Evolutionary conservation across 2,797 vertebrate species (phyloP).

Genomic region (Syngnathus rostellatus): DNA sequence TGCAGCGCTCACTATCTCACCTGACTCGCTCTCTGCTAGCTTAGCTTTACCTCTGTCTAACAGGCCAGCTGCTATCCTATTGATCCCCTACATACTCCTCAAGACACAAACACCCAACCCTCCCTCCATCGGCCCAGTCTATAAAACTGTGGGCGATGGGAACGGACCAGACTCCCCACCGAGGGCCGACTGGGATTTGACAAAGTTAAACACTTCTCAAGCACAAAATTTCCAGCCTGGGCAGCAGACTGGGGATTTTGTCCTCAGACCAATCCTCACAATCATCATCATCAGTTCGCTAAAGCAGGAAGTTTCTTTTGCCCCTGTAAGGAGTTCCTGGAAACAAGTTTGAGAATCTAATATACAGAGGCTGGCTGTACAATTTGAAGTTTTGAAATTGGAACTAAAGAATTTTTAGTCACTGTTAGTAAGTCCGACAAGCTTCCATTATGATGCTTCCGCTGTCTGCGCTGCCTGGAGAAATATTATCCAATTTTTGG

Average conservation of each 20-base stretch:
- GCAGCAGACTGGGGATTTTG: slow-evolving; percentile 73
- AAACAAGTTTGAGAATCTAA: background rate
- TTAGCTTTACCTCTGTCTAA: slow-evolving; percentile 64
- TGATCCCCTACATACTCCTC: slow-evolving; percentile 44
- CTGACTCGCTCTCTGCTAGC: slow-evolving; percentile 51
- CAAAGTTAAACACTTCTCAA: slow-evolving; percentile 74
- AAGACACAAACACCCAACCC: slow-evolving; percentile 26
- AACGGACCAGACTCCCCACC: slow-evolving; percentile 62
- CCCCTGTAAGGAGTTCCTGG: background rate
- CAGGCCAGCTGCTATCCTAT: slow-evolving; percentile 57
- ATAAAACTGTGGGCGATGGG: slow-evolving; percentile 58
- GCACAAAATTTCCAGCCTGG: slow-evolving; percentile 75
- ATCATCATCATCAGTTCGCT: slow-evolving; percentile 45
- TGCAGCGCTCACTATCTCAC: slow-evolving; percentile 52
- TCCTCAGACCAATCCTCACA: slow-evolving; percentile 52
- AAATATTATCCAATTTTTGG: slow-evolving; percentile 1
- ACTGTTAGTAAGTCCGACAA: background rate
- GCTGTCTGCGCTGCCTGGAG: background rate
- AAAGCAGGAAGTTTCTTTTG: background rate
- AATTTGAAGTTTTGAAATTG: background rate
- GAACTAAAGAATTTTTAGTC: background rate
- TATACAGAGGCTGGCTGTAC: background rate
- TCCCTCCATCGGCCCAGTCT: slow-evolving; percentile 40
- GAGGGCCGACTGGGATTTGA: slow-evolving; percentile 73
- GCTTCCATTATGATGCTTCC: background rate